A percentile compares a stretch with the other conserved stretches of the same genome.
Conservation (phyloP, 2,113 vertebrate species). For the Cephalopholis sonnerati region DNA sequence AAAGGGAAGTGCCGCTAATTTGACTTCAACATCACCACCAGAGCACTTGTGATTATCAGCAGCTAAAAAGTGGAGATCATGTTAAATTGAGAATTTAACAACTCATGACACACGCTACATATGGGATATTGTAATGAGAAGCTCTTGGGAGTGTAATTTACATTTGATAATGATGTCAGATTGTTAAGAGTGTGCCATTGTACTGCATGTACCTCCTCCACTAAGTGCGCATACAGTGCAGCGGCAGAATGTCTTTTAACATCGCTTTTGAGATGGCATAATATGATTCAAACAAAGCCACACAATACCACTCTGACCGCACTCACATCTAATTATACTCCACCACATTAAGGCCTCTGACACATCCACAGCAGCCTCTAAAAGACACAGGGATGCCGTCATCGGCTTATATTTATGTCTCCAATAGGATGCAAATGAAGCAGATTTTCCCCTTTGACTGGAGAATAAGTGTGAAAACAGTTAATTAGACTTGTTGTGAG, state of each 20-base stretch:
- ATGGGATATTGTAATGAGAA: slow-evolving; percentile 56
- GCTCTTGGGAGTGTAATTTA: slow-evolving; percentile 68
- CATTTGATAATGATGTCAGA: slow-evolving; percentile 65
- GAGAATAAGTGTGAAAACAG: slow-evolving; percentile 61
- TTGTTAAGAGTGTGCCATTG: slow-evolving; percentile 47
- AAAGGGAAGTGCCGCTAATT: slow-evolving; percentile 46
- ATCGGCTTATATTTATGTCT: slow-evolving; percentile 37
- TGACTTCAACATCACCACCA: slow-evolving; percentile 42
- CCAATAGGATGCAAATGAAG: slow-evolving; percentile 59
- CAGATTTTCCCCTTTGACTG: slow-evolving; percentile 56
- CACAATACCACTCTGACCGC: slow-evolving; percentile 30
- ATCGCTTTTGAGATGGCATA: slow-evolving; percentile 38
- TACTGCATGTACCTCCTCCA: slow-evolving; percentile 42
- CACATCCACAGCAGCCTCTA: slow-evolving; percentile 39
- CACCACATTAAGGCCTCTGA: slow-evolving; percentile 48
- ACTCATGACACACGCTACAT: slow-evolving; percentile 44
- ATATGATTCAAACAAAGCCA: slow-evolving; percentile 54
- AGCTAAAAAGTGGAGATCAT: slow-evolving; percentile 47
- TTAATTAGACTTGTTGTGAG: slow-evolving; percentile 58
- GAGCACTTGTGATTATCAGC: slow-evolving; percentile 39
- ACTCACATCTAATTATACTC: slow-evolving; percentile 64
- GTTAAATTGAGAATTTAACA: slow-evolving; percentile 65
- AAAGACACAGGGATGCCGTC: slow-evolving; percentile 32
- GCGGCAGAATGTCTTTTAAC: slow-evolving; percentile 42
- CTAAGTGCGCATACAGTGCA: slow-evolving; percentile 28